Base-by-base conservation (phyloP, 2,113 vertebrate species). In the Hyperoodon ampullatus region DNA sequence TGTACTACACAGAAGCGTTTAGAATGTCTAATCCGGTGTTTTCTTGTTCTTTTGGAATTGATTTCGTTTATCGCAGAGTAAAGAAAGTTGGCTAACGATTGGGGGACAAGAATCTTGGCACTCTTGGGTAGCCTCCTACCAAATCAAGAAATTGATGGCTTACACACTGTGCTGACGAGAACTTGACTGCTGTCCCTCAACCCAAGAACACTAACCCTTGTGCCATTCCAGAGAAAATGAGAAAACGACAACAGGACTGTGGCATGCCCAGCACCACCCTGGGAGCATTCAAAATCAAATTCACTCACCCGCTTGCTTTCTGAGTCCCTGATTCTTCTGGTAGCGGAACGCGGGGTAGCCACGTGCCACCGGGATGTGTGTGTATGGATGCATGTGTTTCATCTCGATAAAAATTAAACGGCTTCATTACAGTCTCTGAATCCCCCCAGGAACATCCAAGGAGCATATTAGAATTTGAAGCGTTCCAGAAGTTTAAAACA, bases 381-480 rank as follows among this genome's bases (percentile, higher is more conserved):
- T 81, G 26, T 63, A 3, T 61, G 21, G 39, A 8, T 47, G 61
- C 35, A 23, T 33, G 16, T 60, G 21, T 87, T 97, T 95, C 93
- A 81, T 97, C 95, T 96, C 28, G 11, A 93, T 97, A 96, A 95
- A 97, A 98, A 97, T 97, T 93, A 98, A 98, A 97, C 75, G 33
- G 68, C 89, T 98, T 97, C 95, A 53, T 98, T 97, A 96, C 83
- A 86, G 85, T 93, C 95, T 97, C 77, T 93, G 95, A 93, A 96
- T 93, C 24, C 93, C 97, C 95, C 83, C 9, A 89, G 71, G 84
- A 65, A 93, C 97, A 96, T 66, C 97, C 96, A 71, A 85, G 88
- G 95, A 97, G 92, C 97, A 80, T 63, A 72, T 87, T 66, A 94
- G 58, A 42, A 65, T 93, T 88, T 97, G 95, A 98, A 97, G 97